These are phyloP conservation scores for Sarcophaga caerulescens DNA, from an alignment of 2,888 invertebrate genomes.

Conservation along the genomic window DNA sequence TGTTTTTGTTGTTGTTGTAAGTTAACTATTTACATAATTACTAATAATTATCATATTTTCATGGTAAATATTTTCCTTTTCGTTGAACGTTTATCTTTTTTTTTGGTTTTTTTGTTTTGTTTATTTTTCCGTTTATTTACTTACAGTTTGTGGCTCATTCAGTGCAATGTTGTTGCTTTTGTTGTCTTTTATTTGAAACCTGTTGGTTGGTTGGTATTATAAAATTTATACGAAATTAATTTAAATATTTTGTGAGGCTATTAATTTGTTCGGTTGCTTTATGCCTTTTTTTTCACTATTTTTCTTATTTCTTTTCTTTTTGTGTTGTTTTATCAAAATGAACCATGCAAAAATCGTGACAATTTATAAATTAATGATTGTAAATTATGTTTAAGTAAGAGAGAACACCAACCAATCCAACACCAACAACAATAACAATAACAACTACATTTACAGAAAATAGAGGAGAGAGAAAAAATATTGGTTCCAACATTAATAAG, in stretches of 20 bases:
- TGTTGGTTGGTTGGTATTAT: conserved; percentile 25
- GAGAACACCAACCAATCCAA: background rate
- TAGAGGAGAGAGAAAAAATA: background rate
- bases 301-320: conserved; percentile 16
- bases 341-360: conserved; percentile 62
- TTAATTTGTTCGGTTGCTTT: conserved; percentile 56
- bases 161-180: background rate
- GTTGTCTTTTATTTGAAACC: conserved; percentile 13
- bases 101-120: background rate
- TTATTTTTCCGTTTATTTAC: conserved; percentile 1
- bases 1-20: background rate
- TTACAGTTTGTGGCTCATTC: background rate
- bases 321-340: conserved; percentile 42
- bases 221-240: conserved; percentile 57
- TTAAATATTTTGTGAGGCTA: conserved; percentile 58
- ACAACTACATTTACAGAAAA: background rate
- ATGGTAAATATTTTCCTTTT: conserved; percentile 35
- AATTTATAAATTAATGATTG: conserved; percentile 65
- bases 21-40: conserved; percentile 48
- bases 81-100: conserved; percentile 7
- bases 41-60: conserved; percentile 57
- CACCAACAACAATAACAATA: background rate
- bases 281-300: background rate
- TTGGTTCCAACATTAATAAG: conserved; percentile 49
- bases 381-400: conserved; percentile 59